Evolutionary conservation across 2,113 vertebrate species (phyloP).

Genomic region (Centropus bengalensis): DNA sequence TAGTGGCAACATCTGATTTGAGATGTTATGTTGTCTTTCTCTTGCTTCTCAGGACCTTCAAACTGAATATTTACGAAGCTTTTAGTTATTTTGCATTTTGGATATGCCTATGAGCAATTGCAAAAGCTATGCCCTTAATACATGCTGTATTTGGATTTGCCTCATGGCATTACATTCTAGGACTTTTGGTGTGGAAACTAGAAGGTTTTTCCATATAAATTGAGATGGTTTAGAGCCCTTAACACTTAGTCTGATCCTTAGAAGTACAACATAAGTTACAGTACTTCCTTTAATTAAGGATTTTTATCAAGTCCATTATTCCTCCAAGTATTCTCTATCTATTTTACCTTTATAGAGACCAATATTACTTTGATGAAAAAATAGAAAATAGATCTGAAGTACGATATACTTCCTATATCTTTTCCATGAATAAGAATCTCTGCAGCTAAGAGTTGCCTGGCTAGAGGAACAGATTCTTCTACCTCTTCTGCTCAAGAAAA

Average conservation of each 20-base stretch:
- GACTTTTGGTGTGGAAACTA: background rate
- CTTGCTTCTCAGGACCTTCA: background rate
- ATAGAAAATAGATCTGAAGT: background rate
- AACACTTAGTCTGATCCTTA: background rate
- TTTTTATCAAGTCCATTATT: slow-evolving; percentile 3
- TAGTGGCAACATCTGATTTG: background rate
- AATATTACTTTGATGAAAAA: background rate
- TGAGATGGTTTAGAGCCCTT: background rate
- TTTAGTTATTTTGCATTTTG: background rate
- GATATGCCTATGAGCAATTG: background rate
- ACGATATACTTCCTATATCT: background rate
- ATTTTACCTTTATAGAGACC: background rate
- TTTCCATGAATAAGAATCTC: background rate
- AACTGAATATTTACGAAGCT: background rate
- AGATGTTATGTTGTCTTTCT: background rate
- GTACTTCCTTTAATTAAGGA: background rate
- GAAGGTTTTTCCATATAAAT: background rate
- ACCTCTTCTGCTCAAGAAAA: background rate
- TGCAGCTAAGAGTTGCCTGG: background rate
- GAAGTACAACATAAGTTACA: background rate
- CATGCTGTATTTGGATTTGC: background rate
- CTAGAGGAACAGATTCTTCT: background rate
- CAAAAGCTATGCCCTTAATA: background rate
- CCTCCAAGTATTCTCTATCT: background rate
- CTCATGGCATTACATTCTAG: background rate